These are phyloP conservation scores for Helobdella robusta DNA, from an alignment of 2,888 invertebrate species.

Conservation along the genomic window DNA sequence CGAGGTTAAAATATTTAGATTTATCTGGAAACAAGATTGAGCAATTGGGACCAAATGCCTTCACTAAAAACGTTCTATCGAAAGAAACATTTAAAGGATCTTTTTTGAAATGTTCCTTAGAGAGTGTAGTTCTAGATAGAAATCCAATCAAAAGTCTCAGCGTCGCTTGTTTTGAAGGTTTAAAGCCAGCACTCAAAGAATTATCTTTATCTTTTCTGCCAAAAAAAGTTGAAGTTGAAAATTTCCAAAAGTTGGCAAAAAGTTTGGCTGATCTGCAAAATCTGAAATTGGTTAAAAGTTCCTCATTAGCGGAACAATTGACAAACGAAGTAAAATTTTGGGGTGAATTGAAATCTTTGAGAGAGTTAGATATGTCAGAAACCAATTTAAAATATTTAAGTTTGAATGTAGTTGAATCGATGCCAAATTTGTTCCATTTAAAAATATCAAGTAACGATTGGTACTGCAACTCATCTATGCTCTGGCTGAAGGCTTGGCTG, in stretches of 20 bases:
- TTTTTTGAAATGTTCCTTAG: background rate
- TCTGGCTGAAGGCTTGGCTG: constrained; percentile 31
- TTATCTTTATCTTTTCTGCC: constrained; percentile 28
- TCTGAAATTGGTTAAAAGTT: constrained; percentile 34
- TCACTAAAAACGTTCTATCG: background rate
- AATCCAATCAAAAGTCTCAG: constrained; percentile 16
- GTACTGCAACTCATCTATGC: constrained; percentile 30
- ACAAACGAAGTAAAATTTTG: background rate
- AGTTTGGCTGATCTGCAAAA: constrained; percentile 30
- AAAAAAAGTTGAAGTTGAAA: constrained; percentile 13
- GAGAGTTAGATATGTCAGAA: constrained; percentile 30
- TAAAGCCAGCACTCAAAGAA: constrained; percentile 15
- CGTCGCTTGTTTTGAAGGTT: constrained; percentile 29
- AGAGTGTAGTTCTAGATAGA: background rate
- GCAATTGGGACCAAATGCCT: constrained; percentile 6
- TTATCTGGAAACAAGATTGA: constrained; percentile 32
- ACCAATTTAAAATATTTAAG: constrained; percentile 26
- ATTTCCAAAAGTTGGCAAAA: constrained; percentile 30
- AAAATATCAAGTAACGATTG: constrained; percentile 30
- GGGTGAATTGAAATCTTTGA: constrained; percentile 8
- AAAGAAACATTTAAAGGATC: background rate
- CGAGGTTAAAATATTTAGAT: constrained; percentile 29
- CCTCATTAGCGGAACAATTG: constrained; percentile 26
- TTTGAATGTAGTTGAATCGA: constrained; percentile 23
- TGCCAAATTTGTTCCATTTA: constrained; percentile 27